Conservation (phyloP, 2,888 invertebrate species). For the Crepidodera aurea region DNA sequence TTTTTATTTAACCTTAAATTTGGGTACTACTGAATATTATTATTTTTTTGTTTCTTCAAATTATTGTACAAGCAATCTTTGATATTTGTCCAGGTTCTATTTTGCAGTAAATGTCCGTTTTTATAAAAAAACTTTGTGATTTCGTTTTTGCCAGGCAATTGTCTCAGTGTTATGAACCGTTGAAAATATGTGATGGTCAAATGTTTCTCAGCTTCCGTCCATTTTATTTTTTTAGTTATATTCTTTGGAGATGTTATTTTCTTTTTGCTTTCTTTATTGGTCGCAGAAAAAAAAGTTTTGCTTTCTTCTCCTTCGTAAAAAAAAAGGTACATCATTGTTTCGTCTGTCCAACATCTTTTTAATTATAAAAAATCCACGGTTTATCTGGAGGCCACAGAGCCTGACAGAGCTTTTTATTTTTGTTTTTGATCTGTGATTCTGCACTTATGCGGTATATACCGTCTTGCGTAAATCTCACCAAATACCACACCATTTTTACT, state of each 20-base stretch:
- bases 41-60: neutral
- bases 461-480: too few species aligned
- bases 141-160: neutral
- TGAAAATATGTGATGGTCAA: neutral
- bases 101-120: neutral
- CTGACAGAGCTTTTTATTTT: too few species aligned
- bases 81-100: neutral
- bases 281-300: neutral
- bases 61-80: neutral
- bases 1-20: too few species aligned
- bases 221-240: neutral
- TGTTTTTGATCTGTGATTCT: too few species aligned
- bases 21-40: too few species aligned
- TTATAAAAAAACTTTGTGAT: constrained; percentile 11
- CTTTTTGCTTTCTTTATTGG: neutral
- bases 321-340: too few species aligned
- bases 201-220: too few species aligned
- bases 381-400: too few species aligned
- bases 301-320: neutral
- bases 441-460: too few species aligned
- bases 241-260: neutral
- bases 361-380: too few species aligned
- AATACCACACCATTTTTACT: too few species aligned
- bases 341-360: too few species aligned
- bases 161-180: neutral